Percentiles rank a stretch among this genome's conserved stretches.
These are phyloP conservation scores for Deroptyus accipitrinus DNA, from an alignment of 2,113 vertebrate species.

Conservation along the genomic window DNA sequence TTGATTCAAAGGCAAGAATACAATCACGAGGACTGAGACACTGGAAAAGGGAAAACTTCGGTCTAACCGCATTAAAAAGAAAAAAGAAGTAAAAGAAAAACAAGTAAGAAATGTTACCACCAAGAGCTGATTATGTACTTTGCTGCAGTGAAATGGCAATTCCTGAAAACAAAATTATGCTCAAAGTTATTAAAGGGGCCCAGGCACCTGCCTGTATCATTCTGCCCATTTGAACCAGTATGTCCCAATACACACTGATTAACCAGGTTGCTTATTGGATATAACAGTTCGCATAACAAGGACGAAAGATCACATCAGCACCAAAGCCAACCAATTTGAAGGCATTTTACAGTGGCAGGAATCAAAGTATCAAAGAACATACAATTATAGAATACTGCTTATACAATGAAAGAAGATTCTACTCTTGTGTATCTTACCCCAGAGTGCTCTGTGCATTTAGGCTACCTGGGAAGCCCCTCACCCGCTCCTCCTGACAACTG, in stretches of 20 bases:
- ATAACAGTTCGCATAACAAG: not conserved
- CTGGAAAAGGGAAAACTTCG: not conserved
- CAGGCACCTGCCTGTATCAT: not conserved
- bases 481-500: not conserved
- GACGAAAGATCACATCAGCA: not conserved
- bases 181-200: not conserved
- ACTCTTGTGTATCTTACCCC: accelerated
- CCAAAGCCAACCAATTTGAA: not conserved
- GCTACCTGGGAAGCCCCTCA: not conserved
- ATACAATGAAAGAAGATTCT: not conserved
- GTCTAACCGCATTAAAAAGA: not conserved
- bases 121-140: not conserved
- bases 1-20: not conserved
- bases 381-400: not conserved
- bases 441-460: not conserved
- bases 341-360: not conserved
- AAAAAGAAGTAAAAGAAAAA: not conserved
- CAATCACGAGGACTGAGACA: accelerated
- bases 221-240: accelerated
- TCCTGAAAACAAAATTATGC: not conserved
- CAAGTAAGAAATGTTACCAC: not conserved
- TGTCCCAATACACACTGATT: not conserved
- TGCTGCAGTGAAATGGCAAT: not conserved
- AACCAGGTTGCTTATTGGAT: not conserved
- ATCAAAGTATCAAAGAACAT: not conserved